Conservation (phyloP, 1,140 invertebrate genomes). For the Penaeus chinensis region DNA sequence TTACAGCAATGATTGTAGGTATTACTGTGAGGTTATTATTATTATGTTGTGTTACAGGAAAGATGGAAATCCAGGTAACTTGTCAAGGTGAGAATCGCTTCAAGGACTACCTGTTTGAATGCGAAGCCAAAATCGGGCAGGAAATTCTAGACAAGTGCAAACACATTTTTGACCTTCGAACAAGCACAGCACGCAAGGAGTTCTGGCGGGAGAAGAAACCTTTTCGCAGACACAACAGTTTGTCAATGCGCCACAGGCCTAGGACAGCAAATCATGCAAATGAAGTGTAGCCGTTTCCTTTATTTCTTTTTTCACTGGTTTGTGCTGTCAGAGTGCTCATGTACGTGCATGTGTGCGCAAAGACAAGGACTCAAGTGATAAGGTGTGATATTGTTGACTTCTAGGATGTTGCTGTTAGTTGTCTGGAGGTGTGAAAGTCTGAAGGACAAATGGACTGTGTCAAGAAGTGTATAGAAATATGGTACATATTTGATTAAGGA, state of each 20-base stretch:
- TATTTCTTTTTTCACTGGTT: background rate
- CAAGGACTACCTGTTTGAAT: conserved; percentile 54
- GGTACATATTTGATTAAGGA: too few species aligned
- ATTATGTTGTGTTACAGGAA: conserved; percentile 29
- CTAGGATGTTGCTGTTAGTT: too few species aligned
- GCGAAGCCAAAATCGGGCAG: conserved; percentile 45
- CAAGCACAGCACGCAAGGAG: conserved; percentile 48
- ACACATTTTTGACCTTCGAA: conserved; percentile 52
- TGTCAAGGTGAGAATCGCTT: conserved; percentile 52
- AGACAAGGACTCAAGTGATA: too few species aligned
- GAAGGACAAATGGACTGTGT: too few species aligned
- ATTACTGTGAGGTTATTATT: background rate
- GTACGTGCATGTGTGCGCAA: background rate
- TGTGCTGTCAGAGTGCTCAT: background rate
- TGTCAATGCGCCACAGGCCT: conserved; percentile 41
- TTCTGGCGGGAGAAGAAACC: conserved; percentile 56
- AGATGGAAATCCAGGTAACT: conserved; percentile 50
- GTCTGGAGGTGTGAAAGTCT: too few species aligned
- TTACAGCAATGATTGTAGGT: too few species aligned
- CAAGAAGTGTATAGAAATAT: too few species aligned
- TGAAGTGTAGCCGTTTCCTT: conserved; percentile 24
- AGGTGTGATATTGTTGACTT: too few species aligned
- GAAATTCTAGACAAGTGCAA: conserved; percentile 57
- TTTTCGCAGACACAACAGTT: conserved; percentile 48
- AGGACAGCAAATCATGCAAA: conserved; percentile 48